Base-by-base conservation (phyloP, 2,888 invertebrate species). In the Adelognathus sp. region DNA sequence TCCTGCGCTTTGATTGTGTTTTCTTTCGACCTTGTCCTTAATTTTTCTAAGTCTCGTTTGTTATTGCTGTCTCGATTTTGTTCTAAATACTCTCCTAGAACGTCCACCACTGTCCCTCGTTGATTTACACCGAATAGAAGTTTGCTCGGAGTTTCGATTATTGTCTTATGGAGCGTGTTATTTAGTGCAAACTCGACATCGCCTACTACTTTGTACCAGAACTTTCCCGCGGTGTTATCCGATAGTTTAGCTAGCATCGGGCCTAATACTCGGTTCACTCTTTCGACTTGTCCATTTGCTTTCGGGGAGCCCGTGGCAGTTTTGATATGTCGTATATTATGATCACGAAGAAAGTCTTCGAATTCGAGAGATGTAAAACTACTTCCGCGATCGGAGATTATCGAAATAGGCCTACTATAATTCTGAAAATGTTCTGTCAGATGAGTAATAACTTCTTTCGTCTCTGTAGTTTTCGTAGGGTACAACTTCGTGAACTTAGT, bases 281-380 rank as follows among this genome's bases (percentile, higher is more conserved):
- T 33, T 24, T 87, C 84, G 0, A 83, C 77, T 61, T 90, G 88
- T 0, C 89, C 87, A 70, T 88, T 89, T 0, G 86, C 83, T 50
- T 84, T 76, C 4, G 86, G 87, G 1, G 83, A 83, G 1, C 77
- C 84, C 0, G 85, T 82, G 4, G 87, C 86, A 4, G 87, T 83
- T 61, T 78, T 67, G 3, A 85, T 76, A 41, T 85, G 84, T 39
- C 76, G 46, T 7, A 87, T 81, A 9, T 61, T 66, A 7, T 63
- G 36, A 2, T 81, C 79, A 0, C 78, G 31, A 1, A 84, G 0
- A 69, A 85, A 88, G 0, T 82, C 76, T 31, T 79, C 74, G 61
- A 88, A 89, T 16, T 73, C 64, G 1, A 52, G 44, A 0, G 86
- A 86, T 0, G 86, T 87, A 66, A 89, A 87, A 60, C 82, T 79